A percentile compares a stretch with the other conserved stretches of the same genome.
Conservation (phyloP, 2,113 vertebrate genomes). For the Ramphastos sulfuratus region DNA sequence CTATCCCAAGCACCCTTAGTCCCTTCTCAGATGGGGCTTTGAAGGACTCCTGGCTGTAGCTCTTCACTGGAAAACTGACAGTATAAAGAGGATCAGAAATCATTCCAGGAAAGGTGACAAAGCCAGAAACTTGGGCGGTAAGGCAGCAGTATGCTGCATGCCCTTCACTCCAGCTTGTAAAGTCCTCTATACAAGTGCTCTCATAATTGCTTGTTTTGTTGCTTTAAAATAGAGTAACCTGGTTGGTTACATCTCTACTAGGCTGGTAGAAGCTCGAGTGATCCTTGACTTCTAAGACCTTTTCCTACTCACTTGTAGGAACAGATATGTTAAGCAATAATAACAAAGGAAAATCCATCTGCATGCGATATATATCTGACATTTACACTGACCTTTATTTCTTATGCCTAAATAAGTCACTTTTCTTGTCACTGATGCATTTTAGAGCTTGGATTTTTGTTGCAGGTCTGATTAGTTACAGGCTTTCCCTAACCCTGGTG, state of each 20-base stretch:
- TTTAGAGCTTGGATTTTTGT: background rate
- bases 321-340: background rate
- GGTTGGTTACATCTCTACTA: background rate
- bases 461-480: background rate
- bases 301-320: constrained; percentile 15
- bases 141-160: background rate
- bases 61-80: background rate
- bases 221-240: background rate
- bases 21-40: background rate
- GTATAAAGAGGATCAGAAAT: background rate
- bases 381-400: constrained; percentile 50
- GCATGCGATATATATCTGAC: background rate
- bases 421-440: background rate
- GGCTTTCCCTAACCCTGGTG: background rate
- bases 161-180: background rate
- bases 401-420: background rate
- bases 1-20: background rate
- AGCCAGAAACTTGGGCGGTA: background rate
- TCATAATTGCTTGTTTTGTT: background rate
- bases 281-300: constrained; percentile 3
- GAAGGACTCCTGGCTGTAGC: background rate
- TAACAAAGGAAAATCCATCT: background rate
- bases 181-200: background rate
- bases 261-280: background rate
- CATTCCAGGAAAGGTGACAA: background rate